Evolutionary conservation across 2,113 vertebrate genomes (phyloP), one percentile per base, ranked within the genome.

Genomic region (Trogon surrucura): DNA sequence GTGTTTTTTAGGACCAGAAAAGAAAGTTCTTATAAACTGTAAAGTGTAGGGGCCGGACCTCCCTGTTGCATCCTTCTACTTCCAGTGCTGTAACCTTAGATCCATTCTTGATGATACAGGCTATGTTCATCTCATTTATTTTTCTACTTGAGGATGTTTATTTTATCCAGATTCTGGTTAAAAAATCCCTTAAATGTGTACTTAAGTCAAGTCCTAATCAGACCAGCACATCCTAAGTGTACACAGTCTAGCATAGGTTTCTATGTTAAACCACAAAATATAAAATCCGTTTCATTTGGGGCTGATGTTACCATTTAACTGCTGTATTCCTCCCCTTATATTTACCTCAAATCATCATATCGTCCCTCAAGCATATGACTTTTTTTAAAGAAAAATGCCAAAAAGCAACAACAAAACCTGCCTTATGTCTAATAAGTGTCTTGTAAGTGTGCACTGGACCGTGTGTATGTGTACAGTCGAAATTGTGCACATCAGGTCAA

Each of bases 401-500:
- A 56, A 56, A 1, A 45, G 11, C 51, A 88, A 51, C 19, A 69
- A 25, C 26, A 48, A 36, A 74, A 30, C 17, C 13, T 2, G 7
- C 17, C 32, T 57, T 18, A 56, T 19, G 10, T 54, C 38, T 89
- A 85, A 3, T 10, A 80, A 36, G 27, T 53, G 34, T 67, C 65
- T 79, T 84, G 0, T 19, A 69, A 21, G 44, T 47, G 9, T 75
- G 41, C 2, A 0, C 50, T 69, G 30, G 48, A 64, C 69, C 47
- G n/a, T 41, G 41, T 41, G 41, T 41, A 13, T 9, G 3, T 48
- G 9, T 25, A 13, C 9, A 21, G 21, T 34, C 0, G 0, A 54
- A 75, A 87, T 50, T 6, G 10, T 71, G 16, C 17, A 27, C 12
- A 54, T 86, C 19, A 38, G 26, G 30, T 12, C 38, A 80, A 34